These are phyloP conservation scores for Melospiza melodia DNA, from an alignment of 2,113 vertebrate genomes.

Conservation along the genomic window DNA sequence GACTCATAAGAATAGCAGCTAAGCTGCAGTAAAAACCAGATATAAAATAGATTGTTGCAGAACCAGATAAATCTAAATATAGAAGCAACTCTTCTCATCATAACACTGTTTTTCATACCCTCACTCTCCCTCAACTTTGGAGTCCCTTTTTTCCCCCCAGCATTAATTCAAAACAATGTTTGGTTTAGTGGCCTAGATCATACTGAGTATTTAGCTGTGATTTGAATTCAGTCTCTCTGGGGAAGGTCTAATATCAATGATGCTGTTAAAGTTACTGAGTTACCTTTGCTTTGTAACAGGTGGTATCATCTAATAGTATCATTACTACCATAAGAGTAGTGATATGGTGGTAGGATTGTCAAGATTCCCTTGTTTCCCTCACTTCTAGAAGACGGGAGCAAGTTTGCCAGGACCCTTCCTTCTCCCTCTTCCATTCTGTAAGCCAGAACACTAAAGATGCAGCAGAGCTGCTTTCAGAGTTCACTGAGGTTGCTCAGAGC, in stretches of 20 bases:
- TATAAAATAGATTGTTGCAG: neutral
- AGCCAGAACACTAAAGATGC: neutral
- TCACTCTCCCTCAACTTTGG: neutral
- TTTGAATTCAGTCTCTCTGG: neutral
- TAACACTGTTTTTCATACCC: neutral
- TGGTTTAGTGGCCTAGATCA: neutral
- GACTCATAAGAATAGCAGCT: slow-evolving; percentile 11
- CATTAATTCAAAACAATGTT: neutral
- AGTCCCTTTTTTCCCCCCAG: neutral
- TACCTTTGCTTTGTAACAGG: neutral
- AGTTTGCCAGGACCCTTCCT: neutral
- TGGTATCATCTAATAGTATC: neutral
- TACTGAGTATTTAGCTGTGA: neutral
- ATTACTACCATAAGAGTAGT: too few relatives aligned
- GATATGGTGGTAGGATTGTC: neutral
- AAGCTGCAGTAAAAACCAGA: neutral
- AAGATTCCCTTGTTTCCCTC: neutral
- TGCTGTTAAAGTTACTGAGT: neutral
- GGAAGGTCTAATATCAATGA: neutral
- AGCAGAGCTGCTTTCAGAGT: neutral
- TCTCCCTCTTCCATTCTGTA: neutral
- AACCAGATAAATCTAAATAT: slow-evolving; percentile 21
- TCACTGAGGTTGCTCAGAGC: neutral
- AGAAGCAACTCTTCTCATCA: neutral
- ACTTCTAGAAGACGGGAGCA: neutral